A percentile compares a stretch with the other conserved stretches of the same genome.
Conservation (phyloP, 2,888 invertebrate species). For the Blomia tropicalis region DNA sequence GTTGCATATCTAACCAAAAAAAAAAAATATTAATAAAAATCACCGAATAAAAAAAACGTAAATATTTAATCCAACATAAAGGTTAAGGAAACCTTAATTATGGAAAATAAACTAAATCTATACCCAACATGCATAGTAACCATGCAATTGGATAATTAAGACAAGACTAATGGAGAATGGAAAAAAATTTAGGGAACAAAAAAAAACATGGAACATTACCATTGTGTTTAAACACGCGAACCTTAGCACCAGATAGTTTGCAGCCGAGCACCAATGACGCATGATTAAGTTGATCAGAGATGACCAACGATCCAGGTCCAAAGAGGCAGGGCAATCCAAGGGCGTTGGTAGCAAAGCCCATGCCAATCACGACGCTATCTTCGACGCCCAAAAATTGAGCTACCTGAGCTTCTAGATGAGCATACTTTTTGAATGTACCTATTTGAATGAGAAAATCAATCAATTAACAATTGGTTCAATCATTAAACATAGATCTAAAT, state of each 20-base stretch:
- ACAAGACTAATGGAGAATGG: not conserved
- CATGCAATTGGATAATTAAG: no score
- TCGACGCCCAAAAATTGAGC: conserved; percentile 42
- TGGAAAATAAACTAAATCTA: no score
- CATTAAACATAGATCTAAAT: not conserved
- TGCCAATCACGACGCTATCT: conserved; percentile 41
- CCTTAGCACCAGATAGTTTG: conserved; percentile 40
- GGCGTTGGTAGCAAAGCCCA: conserved; percentile 45
- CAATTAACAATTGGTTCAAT: not conserved
- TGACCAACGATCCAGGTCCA: conserved; percentile 40
- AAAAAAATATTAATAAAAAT: not conserved
- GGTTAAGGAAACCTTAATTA: no score
- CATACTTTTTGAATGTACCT: conserved; percentile 36
- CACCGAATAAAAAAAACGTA: not conserved
- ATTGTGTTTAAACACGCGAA: conserved; percentile 43
- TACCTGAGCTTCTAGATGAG: conserved; percentile 38
- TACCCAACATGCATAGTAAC: no score
- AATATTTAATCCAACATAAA: no score
- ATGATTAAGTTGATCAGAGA: conserved; percentile 43
- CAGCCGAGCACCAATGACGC: conserved; percentile 42
- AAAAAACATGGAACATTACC: conserved; percentile 32
- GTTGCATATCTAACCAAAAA: conserved; percentile 20
- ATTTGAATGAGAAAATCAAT: not conserved
- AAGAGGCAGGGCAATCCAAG: conserved; percentile 42
- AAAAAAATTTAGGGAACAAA: not conserved